These are phyloP conservation scores for Apis laboriosa DNA, from an alignment of 1,140 invertebrate genomes.

Conservation along the genomic window DNA sequence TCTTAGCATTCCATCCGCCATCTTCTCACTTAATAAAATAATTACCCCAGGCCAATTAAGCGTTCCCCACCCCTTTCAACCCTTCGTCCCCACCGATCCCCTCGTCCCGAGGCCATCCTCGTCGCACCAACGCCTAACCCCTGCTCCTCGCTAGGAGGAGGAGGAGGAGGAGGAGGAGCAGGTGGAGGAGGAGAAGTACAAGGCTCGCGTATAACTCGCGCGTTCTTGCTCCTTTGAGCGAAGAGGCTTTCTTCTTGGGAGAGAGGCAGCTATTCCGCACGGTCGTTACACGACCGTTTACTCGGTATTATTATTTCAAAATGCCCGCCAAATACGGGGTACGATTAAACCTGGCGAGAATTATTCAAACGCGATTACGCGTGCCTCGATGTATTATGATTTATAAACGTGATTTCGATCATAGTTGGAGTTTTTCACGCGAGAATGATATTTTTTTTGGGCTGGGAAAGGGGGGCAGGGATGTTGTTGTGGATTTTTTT, in stretches of 20 bases:
- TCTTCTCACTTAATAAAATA: slow-evolving; percentile 81
- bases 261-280: neutral
- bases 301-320: slow-evolving; percentile 25
- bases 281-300: slow-evolving; percentile 5
- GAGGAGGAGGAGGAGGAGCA: too few species aligned
- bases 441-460: neutral
- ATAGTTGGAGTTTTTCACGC: neutral
- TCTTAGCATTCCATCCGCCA: slow-evolving; percentile 78
- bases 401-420: neutral
- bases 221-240: neutral
- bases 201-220: slow-evolving; percentile 3
- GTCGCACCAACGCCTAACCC: too few species aligned
- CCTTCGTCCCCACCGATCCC: neutral
- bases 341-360: neutral
- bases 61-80: slow-evolving; percentile 54
- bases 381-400: too few species aligned
- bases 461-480: neutral
- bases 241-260: neutral
- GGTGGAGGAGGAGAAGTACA: too few species aligned
- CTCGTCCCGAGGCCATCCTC: neutral
- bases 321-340: neutral
- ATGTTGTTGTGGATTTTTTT: neutral
- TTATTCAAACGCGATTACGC: neutral
- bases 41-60: slow-evolving; percentile 79
- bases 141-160: too few species aligned